Conservation (phyloP, 2,888 invertebrate species). For the Alviniconcha strummeri region DNA sequence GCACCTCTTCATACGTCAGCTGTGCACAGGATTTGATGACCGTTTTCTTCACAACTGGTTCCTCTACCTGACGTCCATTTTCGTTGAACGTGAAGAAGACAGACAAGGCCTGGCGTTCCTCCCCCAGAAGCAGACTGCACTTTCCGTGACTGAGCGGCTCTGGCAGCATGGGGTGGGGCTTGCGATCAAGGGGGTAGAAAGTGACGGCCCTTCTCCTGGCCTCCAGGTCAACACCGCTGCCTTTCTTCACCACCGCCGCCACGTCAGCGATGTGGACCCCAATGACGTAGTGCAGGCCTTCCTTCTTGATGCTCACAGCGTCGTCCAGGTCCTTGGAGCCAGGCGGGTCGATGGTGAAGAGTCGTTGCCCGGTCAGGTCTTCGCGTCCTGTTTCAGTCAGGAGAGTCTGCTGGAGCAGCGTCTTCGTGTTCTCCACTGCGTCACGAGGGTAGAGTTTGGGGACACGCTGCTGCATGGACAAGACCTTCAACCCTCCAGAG, state of each 20-base stretch:
- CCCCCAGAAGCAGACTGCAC: slow-evolving; percentile 50
- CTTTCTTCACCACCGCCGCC: slow-evolving; percentile 42
- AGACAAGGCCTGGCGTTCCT: slow-evolving; percentile 50
- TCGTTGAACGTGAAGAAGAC: slow-evolving; percentile 48
- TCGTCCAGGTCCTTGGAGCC: slow-evolving; percentile 52
- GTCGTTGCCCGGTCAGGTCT: slow-evolving; percentile 41
- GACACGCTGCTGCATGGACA: slow-evolving; percentile 34
- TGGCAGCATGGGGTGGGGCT: slow-evolving; percentile 53
- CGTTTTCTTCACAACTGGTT: slow-evolving; percentile 37
- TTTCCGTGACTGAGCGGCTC: slow-evolving; percentile 49
- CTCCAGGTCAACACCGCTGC: slow-evolving; percentile 48
- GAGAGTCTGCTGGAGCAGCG: not conserved
- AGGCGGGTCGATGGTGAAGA: slow-evolving; percentile 56
- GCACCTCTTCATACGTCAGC: slow-evolving; percentile 50
- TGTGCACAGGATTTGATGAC: slow-evolving; percentile 43
- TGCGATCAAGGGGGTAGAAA: slow-evolving; percentile 43
- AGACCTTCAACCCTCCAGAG: slow-evolving; percentile 30
- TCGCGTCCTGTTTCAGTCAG: slow-evolving; percentile 8
- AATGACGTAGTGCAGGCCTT: slow-evolving; percentile 38
- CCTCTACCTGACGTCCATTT: slow-evolving; percentile 40
- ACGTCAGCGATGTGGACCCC: slow-evolving; percentile 60
- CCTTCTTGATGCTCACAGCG: slow-evolving; percentile 47
- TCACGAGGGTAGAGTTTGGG: slow-evolving; percentile 29
- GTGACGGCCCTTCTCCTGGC: slow-evolving; percentile 50
- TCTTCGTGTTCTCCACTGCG: slow-evolving; percentile 19